Base-by-base conservation (phyloP, 2,888 invertebrate genomes). In the Limnephilus auricula region DNA sequence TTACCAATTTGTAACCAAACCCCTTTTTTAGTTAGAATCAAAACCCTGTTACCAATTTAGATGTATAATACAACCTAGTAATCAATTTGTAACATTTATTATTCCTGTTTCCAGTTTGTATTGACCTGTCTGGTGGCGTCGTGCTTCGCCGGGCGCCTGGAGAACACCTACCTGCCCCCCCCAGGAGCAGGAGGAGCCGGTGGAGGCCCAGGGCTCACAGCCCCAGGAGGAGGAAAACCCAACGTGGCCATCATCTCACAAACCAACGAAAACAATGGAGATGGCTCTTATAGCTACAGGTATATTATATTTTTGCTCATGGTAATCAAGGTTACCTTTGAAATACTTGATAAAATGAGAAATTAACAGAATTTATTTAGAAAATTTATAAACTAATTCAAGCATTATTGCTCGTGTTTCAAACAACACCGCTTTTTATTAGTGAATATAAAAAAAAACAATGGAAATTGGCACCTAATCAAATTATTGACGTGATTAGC, bases 111-210 rank as follows among this genome's bases (percentile, higher is more conserved):
- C 87, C 95, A 96, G 96, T 94, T 96, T 93, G 93, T 96, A 90
- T 94, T 95, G 91, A 94, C 95, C 92, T 94, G 94, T 92, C 93
- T 96, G 89, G 93, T 96, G 92, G 94, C 95, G 92, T 94, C 95
- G 92, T 95, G 95, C 93, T 94, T 95, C 87, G 96, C 96, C 86
- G 96, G 95, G 89, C 95, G 95, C 91, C 94, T 97, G 93, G 96
- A 96, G 92, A 96, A 96, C 94, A 96, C 95, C 91, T 97, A 97
- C 93, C 94, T 97, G 92, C 96, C 96, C 12, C 96, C 96, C 37
- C 94, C 95, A 15, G 95, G 95, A 93, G 96, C 95, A 37, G 94
- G 95, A 40, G 94, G 94, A 34, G 94, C 95, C 65, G 95, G 95
- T n/a, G 65, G 65, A 25, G 95, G 95, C 87, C 93, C 93, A 37